A percentile compares a stretch with the other conserved stretches of the same genome.
Evolutionary conservation across 2,888 invertebrate genomes (phyloP).

Genomic region (Baronia brevicornis): DNA sequence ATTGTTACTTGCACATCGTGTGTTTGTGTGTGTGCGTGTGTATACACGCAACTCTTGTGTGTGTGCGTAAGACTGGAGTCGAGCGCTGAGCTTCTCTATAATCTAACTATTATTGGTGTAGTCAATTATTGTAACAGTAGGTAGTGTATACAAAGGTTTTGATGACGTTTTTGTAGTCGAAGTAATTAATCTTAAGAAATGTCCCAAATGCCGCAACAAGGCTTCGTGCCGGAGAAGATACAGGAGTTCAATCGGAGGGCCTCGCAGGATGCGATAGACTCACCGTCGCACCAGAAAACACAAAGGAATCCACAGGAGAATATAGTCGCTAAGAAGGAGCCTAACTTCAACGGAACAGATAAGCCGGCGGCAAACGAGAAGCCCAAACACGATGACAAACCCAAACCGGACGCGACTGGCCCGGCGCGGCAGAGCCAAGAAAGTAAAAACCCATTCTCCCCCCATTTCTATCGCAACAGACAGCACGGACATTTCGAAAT

Average conservation of each 20-base stretch:
- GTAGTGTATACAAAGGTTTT: constrained; percentile 33
- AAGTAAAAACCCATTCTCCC: constrained; percentile 61
- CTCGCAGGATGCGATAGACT: constrained; percentile 55
- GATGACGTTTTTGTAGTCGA: constrained; percentile 39
- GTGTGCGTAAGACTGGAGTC: too few species aligned
- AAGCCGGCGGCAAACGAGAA: constrained; percentile 26
- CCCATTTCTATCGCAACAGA: constrained; percentile 53
- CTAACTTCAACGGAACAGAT: constrained; percentile 36
- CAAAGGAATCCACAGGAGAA: constrained; percentile 24
- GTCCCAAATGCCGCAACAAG: constrained; percentile 63
- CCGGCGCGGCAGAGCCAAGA: constrained; percentile 42
- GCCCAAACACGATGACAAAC: constrained; percentile 31
- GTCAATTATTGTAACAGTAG: constrained; percentile 29
- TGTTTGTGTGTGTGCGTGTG: constrained; percentile 23
- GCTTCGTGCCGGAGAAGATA: constrained; percentile 60
- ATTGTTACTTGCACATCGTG: constrained; percentile 30
- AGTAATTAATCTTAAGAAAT: constrained; percentile 28
- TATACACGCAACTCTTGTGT: constrained; percentile 27
- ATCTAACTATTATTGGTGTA: constrained; percentile 40
- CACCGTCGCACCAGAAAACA: constrained; percentile 31
- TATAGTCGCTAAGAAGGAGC: constrained; percentile 47
- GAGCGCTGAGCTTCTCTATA: constrained; percentile 42
- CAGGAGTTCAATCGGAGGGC: constrained; percentile 62
- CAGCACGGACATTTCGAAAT: constrained; percentile 68
- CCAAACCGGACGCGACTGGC: constrained; percentile 33